These are phyloP conservation scores for Magallana angulata DNA, from an alignment of 1,140 invertebrate species.

Conservation along the genomic window DNA sequence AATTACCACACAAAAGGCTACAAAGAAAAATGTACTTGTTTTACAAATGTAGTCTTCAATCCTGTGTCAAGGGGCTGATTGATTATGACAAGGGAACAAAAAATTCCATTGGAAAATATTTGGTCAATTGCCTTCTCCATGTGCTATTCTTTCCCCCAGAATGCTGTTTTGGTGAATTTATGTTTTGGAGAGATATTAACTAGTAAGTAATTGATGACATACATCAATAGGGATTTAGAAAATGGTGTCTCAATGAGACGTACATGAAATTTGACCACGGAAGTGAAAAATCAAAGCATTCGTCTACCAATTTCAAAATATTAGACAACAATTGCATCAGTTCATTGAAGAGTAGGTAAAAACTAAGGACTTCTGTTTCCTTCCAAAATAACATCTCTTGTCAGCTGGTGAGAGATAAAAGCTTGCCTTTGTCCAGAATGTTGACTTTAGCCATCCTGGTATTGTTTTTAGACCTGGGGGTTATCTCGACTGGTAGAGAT, in stretches of 20 bases:
- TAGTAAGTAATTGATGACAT: no score
- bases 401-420: conserved; percentile 31
- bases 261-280: no score
- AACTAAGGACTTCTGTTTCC: conserved; percentile 3
- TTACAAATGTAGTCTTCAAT: conserved; percentile 32
- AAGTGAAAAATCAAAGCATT: no score
- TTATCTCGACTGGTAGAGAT: conserved; percentile 21
- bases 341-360: background rate
- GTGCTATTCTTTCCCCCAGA: background rate
- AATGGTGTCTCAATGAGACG: no score
- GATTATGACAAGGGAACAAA: conserved; percentile 31
- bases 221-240: no score
- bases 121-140: background rate
- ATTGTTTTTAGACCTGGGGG: conserved; percentile 32
- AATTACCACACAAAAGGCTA: conserved; percentile 36
- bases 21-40: conserved; percentile 28
- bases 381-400: background rate
- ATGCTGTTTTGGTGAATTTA: no score
- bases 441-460: conserved; percentile 18
- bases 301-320: no score
- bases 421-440: conserved; percentile 16
- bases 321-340: no score
- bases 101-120: conserved; percentile 10
- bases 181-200: no score
- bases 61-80: conserved; percentile 1